A percentile compares a stretch with the other conserved stretches of the same genome.
Evolutionary conservation across 2,113 vertebrate genomes (phyloP).

Genomic region (Phalacrocorax pelagicus): DNA sequence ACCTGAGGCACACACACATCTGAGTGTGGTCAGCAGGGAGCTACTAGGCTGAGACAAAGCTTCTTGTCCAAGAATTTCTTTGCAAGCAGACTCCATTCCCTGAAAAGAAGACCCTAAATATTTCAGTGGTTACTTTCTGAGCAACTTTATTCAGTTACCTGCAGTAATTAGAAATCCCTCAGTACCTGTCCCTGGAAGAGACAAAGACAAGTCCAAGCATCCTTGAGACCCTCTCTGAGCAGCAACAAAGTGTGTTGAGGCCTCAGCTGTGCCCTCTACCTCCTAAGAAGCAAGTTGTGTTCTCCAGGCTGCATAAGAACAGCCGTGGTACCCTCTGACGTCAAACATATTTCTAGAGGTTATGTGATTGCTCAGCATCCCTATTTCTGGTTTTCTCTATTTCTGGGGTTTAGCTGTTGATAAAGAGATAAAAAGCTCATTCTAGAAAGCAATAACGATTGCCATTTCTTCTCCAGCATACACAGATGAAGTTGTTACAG

Average conservation of each 20-base stretch:
- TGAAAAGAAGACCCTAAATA: not conserved
- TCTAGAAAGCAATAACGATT: not conserved
- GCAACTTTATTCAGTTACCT: not conserved
- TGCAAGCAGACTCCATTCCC: not conserved
- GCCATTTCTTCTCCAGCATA: conserved; percentile 73
- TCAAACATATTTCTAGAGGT: not conserved
- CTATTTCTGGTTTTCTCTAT: not conserved
- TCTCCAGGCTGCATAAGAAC: not conserved
- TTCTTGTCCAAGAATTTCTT: not conserved
- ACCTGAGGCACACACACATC: fast-evolving
- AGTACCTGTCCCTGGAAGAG: not conserved
- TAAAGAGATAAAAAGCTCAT: not conserved
- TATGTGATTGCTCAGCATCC: not conserved
- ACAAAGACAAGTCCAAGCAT: not conserved
- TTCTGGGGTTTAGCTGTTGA: not conserved
- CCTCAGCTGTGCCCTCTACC: not conserved
- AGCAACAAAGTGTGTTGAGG: not conserved
- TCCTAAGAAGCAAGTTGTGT: not conserved
- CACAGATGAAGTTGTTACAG: conserved; percentile 81
- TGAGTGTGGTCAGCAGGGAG: not conserved
- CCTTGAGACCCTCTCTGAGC: not conserved
- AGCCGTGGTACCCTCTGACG: not conserved
- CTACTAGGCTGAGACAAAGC: not conserved
- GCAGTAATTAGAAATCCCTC: not conserved
- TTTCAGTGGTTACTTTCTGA: not conserved